Evolutionary conservation across 1,140 invertebrate genomes (phyloP).

Genomic region (Aplysia californica): DNA sequence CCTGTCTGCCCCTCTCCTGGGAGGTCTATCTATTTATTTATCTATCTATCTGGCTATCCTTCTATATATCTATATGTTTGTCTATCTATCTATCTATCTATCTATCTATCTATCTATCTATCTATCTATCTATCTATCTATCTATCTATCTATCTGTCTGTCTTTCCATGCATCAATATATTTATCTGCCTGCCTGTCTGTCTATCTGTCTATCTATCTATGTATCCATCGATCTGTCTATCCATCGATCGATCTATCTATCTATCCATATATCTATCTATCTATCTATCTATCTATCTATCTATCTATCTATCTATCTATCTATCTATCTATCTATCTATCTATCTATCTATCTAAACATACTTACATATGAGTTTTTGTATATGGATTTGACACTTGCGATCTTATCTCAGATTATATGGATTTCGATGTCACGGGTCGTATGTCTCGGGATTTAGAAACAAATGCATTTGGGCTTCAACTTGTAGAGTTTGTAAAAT

Average conservation of each 20-base stretch:
- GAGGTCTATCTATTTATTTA: no score
- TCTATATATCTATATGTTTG: neutral
- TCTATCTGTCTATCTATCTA: neutral
- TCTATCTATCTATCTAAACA: neutral
- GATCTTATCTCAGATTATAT: no score
- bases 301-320: neutral
- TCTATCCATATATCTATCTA: neutral
- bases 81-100: neutral
- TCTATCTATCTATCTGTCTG: neutral
- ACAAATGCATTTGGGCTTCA: no score
- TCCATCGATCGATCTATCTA: neutral
- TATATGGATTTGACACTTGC: no score
- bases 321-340: neutral
- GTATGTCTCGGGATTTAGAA: no score
- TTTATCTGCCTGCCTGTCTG: neutral
- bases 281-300: neutral
- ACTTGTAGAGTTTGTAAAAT: no score
- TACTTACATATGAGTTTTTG: neutral
- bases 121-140: neutral
- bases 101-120: neutral
- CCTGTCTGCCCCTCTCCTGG: no score
- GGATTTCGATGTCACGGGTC: no score
- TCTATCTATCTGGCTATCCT: no score
- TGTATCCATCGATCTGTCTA: neutral
- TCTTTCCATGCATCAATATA: neutral